Evolutionary conservation across 2,888 invertebrate species (phyloP), one percentile per base, ranked within the genome.

Genomic region (Synergus gifuensis): DNA sequence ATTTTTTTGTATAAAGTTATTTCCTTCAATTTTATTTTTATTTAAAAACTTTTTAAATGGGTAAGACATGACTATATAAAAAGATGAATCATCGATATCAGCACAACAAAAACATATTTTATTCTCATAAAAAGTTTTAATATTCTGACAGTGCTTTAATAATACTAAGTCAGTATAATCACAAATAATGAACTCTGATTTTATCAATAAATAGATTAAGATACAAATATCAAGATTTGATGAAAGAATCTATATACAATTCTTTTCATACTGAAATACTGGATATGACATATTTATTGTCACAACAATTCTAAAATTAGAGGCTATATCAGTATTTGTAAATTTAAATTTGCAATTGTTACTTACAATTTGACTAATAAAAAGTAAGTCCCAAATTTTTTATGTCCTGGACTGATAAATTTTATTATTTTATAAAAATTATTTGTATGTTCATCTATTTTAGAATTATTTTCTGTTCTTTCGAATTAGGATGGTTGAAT

Each of bases 1-100:
- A 73, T 73, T n/a, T 54, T 36, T 8, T 36, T 54, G 4, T 28
- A 54, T 73, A 36, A 54, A 40, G 36, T 36, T 73, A 73, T 28
- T 73, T 54, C 49, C 4, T n/a, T 49, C 22, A n/a, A 3, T 73
- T 36, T 54, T 8, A 22, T 44, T 49, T 12, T 1, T 44, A 44
- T n/a, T 14, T 5, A 42, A 44, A 67, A 44, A 22, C n/a, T 44
- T 5, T 12, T 22, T 22, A 22, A 14, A 18, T 18, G 22, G 60
- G 22, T 60, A 12, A 1, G 60, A 22, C 60, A 28, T 22, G 11
- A 14, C 12, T 60, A 9, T 54, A 18, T n/a, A 54, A 54, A 54
- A 54, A 18, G 5, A 9, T 44, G 44, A n/a, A 54, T 18, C 54
- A 54, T n/a, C n/a, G 54, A n/a, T 54, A 54, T n/a, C 9, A 54